Percentiles rank a stretch among this genome's conserved stretches.
phyloP scores from a whole-genome alignment of 2,113 vertebrate genomes.

The Arenaria interpres region DNA sequence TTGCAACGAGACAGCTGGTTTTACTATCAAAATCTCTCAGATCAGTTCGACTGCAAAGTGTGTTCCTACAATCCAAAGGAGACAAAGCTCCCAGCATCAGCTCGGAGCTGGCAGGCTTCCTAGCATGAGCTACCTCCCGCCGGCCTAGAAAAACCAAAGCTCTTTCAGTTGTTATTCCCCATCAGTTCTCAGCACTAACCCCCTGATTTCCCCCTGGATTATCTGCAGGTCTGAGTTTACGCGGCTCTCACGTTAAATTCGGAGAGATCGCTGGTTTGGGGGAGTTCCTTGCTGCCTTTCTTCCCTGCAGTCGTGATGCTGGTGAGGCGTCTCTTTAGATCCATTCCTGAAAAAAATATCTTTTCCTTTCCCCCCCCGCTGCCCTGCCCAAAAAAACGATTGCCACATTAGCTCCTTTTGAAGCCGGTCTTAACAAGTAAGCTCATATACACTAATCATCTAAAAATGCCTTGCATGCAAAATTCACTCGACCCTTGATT shows the following conservation, averaged over 20 bases:
- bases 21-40: slow-evolving; percentile 60
- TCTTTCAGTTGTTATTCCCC: slow-evolving; percentile 62
- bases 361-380: not conserved
- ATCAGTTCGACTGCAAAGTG: slow-evolving; percentile 46
- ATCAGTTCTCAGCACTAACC: slow-evolving; percentile 50
- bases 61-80: slow-evolving; percentile 11
- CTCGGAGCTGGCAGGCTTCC: slow-evolving; percentile 32
- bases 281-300: not conserved
- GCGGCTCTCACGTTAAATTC: slow-evolving; percentile 1
- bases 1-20: slow-evolving; percentile 59
- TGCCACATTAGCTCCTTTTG: slow-evolving; percentile 31
- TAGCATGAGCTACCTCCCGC: slow-evolving; percentile 43
- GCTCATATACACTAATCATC: not conserved
- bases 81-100: slow-evolving; percentile 37
- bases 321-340: not conserved
- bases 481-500: slow-evolving; percentile 27
- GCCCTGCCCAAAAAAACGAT: not conserved
- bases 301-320: not conserved
- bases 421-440: slow-evolving; percentile 56
- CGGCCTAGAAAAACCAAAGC: slow-evolving; percentile 53
- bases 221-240: slow-evolving; percentile 41
- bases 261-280: not conserved
- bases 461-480: slow-evolving; percentile 55
- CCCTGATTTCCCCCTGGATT: slow-evolving; percentile 42
- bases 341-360: not conserved